These are phyloP conservation scores for Brachirus orientalis DNA, from an alignment of 2,113 vertebrate genomes.

Conservation along the genomic window DNA sequence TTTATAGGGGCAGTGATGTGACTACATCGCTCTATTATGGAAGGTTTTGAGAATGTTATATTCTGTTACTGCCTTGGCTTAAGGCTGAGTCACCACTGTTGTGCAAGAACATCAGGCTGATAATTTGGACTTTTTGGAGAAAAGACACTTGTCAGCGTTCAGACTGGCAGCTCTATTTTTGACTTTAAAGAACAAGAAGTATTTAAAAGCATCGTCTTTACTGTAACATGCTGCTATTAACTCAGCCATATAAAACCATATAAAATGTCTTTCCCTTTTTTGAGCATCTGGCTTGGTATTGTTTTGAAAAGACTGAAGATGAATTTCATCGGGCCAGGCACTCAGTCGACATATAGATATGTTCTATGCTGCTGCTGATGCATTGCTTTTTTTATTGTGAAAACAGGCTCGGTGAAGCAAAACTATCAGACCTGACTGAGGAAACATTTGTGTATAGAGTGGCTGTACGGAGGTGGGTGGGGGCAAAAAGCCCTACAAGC, in stretches of 20 bases:
- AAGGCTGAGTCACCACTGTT: neutral
- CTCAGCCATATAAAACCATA: neutral
- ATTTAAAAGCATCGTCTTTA: neutral
- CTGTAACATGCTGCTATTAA: neutral
- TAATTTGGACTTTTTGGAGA: conserved; percentile 34
- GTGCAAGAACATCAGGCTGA: too few relatives aligned
- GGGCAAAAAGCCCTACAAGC: too few relatives aligned
- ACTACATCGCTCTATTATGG: neutral
- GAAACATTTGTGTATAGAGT: too few relatives aligned
- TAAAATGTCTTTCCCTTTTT: conserved; percentile 1
- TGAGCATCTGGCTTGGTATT: neutral
- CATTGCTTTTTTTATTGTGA: too few relatives aligned
- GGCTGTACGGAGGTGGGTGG: too few relatives aligned
- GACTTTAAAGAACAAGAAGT: neutral
- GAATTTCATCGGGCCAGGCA: neutral
- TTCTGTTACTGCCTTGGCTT: neutral
- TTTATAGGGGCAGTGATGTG: neutral
- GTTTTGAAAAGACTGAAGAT: conserved; percentile 1
- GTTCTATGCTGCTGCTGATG: neutral
- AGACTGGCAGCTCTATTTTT: conserved; percentile 6
- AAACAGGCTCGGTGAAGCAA: too few relatives aligned
- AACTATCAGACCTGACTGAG: too few relatives aligned
- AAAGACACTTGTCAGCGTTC: neutral
- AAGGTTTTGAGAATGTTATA: neutral
- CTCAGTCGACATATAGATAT: conserved; percentile 8